These are phyloP conservation scores for Aythya baeri DNA, from an alignment of 2,113 vertebrate genomes.

Conservation along the genomic window DNA sequence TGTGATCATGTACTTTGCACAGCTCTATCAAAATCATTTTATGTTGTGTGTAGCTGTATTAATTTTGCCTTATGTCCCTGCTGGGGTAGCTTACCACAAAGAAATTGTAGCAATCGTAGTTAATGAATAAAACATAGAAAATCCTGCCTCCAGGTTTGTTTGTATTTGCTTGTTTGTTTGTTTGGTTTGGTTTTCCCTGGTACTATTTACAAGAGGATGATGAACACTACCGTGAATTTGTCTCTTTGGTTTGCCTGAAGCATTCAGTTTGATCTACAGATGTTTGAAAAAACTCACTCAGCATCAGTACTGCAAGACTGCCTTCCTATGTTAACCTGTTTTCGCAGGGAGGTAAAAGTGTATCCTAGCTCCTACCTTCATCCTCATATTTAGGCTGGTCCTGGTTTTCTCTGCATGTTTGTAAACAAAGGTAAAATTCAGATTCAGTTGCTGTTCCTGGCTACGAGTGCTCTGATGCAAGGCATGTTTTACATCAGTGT, in stretches of 20 bases:
- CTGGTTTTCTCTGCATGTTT: not conserved
- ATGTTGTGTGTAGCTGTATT: not conserved
- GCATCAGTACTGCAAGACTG: not conserved
- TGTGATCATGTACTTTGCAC: not conserved
- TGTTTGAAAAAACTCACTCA: constrained; percentile 32
- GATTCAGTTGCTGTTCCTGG: not conserved
- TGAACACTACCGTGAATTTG: not conserved
- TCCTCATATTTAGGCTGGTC: not conserved
- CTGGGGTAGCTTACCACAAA: not conserved
- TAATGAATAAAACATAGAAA: not conserved
- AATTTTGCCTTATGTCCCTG: not conserved
- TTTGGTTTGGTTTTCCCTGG: constrained; percentile 11
- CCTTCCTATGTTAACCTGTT: not conserved
- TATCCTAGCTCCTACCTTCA: not conserved
- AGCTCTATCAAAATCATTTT: not conserved
- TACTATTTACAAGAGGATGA: constrained; percentile 6
- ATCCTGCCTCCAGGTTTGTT: not conserved
- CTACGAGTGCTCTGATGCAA: not conserved
- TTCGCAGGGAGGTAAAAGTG: not conserved
- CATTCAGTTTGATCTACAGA: constrained; percentile 21
- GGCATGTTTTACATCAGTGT: not conserved
- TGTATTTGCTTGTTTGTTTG: not conserved
- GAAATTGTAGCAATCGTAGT: not conserved
- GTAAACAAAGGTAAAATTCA: not conserved
- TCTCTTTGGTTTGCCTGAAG: constrained; percentile 25